phyloP scores from a whole-genome alignment of 2,797 vertebrate genomes.

The Coregonus ussuriensis region DNA sequence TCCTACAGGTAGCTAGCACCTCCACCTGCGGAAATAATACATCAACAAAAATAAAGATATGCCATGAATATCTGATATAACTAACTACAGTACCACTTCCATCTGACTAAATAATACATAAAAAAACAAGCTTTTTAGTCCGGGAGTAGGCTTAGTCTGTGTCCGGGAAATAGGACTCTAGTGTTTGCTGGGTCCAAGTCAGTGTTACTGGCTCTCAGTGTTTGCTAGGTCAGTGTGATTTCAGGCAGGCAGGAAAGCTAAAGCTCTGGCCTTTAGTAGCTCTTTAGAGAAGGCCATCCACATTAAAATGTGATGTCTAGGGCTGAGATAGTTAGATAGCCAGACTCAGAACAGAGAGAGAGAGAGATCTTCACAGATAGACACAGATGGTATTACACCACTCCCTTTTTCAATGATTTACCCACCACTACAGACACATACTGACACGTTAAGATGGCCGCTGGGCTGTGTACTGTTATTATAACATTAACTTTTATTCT shows the following conservation, averaged over 20 bases:
- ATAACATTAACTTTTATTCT: background rate
- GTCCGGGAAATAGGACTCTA: background rate
- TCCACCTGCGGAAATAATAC: background rate
- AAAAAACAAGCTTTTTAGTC: background rate
- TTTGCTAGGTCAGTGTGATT: background rate
- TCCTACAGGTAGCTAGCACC: background rate
- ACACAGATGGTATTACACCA: background rate
- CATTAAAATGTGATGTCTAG: background rate
- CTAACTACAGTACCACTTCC: background rate
- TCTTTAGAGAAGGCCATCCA: conserved; percentile 54
- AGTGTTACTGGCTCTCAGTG: background rate
- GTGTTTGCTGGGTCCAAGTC: background rate
- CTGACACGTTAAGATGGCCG: background rate
- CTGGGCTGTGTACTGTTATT: background rate
- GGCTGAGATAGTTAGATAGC: conserved; percentile 4
- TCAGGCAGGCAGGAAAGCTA: conserved; percentile 45
- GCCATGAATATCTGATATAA: background rate
- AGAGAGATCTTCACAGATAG: background rate
- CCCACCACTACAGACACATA: background rate
- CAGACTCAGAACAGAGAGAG: background rate
- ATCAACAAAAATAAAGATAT: background rate
- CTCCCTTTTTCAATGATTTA: background rate
- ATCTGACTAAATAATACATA: background rate
- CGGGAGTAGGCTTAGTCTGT: background rate
- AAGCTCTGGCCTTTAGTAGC: conserved; percentile 54